A percentile compares a stretch with the other conserved stretches of the same genome.
Conservation (phyloP, 2,888 invertebrate species). For the Dichetophora obliterata region DNA sequence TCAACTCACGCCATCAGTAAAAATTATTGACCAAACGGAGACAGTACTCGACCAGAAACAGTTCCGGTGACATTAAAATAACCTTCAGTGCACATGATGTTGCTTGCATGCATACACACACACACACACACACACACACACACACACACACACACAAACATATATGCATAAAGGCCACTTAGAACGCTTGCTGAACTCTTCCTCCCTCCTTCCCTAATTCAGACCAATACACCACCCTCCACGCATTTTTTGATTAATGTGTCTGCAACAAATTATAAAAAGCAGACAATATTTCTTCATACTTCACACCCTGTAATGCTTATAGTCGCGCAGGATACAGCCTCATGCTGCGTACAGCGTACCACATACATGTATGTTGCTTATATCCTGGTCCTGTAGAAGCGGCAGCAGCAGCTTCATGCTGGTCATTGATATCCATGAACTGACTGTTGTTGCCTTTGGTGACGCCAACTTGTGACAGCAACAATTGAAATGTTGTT, state of each 20-base stretch:
- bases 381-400: not conserved
- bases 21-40: conserved; percentile 53
- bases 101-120: conserved; percentile 43
- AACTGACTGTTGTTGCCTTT: not conserved
- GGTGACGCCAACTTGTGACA: conserved; percentile 20
- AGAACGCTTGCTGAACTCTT: not conserved
- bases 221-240: not conserved
- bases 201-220: not conserved
- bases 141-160: conserved; percentile 39
- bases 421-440: conserved; percentile 8
- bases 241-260: conserved; percentile 68
- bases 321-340: not conserved
- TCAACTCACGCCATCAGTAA: not conserved
- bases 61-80: conserved; percentile 69
- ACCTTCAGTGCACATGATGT: conserved; percentile 58
- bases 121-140: conserved; percentile 41
- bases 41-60: conserved; percentile 60
- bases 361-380: not conserved
- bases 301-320: not conserved
- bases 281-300: conserved; percentile 54
- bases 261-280: conserved; percentile 68
- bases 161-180: conserved; percentile 32
- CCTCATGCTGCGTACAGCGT: not conserved
- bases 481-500: conserved; percentile 31
- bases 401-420: not conserved